Base-by-base conservation (phyloP, 1,140 invertebrate species). In the Aphelinus atriplicis region DNA sequence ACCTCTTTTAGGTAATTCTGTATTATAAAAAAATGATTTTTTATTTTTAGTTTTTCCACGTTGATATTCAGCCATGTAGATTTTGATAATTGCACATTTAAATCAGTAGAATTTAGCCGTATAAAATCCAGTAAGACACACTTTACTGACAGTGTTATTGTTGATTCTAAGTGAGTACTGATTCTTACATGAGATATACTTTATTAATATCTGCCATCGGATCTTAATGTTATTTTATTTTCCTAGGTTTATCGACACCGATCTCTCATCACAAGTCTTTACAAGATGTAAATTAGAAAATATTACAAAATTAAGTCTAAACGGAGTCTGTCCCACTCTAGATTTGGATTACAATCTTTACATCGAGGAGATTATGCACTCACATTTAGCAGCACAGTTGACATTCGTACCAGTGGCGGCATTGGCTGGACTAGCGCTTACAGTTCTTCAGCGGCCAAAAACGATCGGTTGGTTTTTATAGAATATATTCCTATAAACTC, bases 81-180 rank as follows among this genome's bases (percentile, higher is more conserved):
- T 68, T 90, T 90, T 80, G 80, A 87, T 70, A 89, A 90, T 80
- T 90, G 90, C 79, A 85, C 86, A 10, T 87, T 90, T 67, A 84
- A 87, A 61, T 85, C 86, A 7, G 84, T 89, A 47, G 87, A 89
- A 77, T 90, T 90, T 78, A 85, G 85, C 57, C 89, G 86, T 69
- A 87, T 90, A 55, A 89, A 88, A 74, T 87, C 89, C 42, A 89
- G 89, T 60, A 89, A 89, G 68, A 90, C 89, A 2, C 86, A 88
- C 72, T 90, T 90, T 80, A 84, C 83, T 68, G 84, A 90, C 81
- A 88, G 88, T 57, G 77, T 83, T 55, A 88, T 90, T 53, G 81
- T 85, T 74, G 81, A 89, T 79, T 88, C 86, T 1, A 88, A 86
- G 87, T 88, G 76, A 81, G 83, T 80, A 53, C 26, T 26, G 26